These are phyloP conservation scores for Scopus umbretta DNA, from an alignment of 2,113 vertebrate species.

Conservation along the genomic window DNA sequence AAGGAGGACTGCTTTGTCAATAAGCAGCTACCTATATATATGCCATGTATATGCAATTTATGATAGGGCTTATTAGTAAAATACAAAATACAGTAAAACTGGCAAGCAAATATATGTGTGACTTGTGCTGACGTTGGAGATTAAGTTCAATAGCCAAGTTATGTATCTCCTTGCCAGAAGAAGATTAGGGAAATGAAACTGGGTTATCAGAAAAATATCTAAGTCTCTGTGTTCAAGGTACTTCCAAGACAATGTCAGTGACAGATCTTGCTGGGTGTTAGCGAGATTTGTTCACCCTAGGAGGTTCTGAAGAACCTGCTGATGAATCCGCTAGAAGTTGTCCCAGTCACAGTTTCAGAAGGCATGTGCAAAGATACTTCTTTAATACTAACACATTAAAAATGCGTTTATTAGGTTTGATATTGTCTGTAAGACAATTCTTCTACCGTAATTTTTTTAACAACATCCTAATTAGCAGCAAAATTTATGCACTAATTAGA, in stretches of 20 bases:
- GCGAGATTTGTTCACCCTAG: background rate
- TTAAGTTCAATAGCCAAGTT: background rate
- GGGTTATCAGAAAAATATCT: background rate
- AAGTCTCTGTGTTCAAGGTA: background rate
- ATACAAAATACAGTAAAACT: background rate
- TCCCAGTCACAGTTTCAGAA: background rate
- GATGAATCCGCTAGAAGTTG: background rate
- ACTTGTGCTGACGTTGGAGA: background rate
- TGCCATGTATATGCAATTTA: background rate
- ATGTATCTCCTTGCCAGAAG: background rate
- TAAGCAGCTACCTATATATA: background rate
- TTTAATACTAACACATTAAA: background rate
- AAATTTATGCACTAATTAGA: background rate
- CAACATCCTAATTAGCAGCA: background rate
- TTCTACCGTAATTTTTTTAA: background rate
- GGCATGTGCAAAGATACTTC: background rate
- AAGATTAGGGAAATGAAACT: background rate
- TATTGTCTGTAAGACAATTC: background rate
- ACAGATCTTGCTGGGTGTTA: background rate
- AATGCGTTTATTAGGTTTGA: background rate
- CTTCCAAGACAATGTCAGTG: background rate
- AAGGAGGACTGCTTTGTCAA: background rate
- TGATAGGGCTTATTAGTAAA: background rate
- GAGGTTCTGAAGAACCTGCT: background rate
- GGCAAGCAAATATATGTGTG: background rate